A percentile compares a stretch with the other conserved stretches of the same genome.
These are phyloP conservation scores for Danio aesculapii DNA, from an alignment of 2,797 vertebrate genomes.

Conservation along the genomic window DNA sequence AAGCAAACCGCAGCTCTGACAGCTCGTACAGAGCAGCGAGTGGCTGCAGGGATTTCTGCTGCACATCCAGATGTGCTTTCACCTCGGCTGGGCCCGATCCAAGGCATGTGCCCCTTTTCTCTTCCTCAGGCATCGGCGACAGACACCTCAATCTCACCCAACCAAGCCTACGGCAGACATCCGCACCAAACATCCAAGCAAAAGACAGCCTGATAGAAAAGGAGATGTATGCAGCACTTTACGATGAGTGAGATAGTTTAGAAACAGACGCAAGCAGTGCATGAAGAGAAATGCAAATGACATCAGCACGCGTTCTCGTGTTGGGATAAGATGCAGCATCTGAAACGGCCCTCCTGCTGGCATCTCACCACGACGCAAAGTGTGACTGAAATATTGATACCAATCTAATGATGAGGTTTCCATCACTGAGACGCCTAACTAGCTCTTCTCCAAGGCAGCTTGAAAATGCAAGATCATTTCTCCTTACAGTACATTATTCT, in stretches of 20 bases:
- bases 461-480: constrained; percentile 23
- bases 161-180: constrained; percentile 52
- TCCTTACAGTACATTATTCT: constrained; percentile 31
- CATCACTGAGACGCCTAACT: constrained; percentile 27
- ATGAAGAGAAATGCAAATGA: constrained; percentile 38
- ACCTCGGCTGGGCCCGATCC: constrained; percentile 30
- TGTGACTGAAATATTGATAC: constrained; percentile 59
- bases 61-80: constrained; percentile 12
- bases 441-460: constrained; percentile 14
- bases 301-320: constrained; percentile 44
- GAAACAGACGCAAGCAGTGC: constrained; percentile 36
- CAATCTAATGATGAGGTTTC: constrained; percentile 52
- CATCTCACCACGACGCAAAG: constrained; percentile 23
- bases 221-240: constrained; percentile 49
- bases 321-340: constrained; percentile 45
- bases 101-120: neutral
- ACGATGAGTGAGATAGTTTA: constrained; percentile 37
- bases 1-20: constrained; percentile 44
- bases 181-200: constrained; percentile 34
- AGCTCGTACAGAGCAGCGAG: constrained; percentile 34
- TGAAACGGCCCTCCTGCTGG: constrained; percentile 42
- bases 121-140: constrained; percentile 15
- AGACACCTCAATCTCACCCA: constrained; percentile 25
- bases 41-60: constrained; percentile 36
- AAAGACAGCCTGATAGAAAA: constrained; percentile 57